phyloP scores from a whole-genome alignment of 2,888 invertebrate genomes.

The Ochlodes sylvanus region DNA sequence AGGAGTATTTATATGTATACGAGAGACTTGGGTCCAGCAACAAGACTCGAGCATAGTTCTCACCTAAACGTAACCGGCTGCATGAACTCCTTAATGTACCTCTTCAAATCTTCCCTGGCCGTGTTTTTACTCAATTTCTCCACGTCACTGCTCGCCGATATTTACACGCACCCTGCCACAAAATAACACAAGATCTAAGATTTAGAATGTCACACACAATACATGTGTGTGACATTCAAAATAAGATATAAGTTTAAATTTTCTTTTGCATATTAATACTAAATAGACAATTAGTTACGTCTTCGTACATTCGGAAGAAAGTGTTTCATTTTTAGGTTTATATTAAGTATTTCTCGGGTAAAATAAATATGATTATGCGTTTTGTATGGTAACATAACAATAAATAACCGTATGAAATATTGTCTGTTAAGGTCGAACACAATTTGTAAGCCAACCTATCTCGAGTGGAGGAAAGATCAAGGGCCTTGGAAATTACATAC shows the following conservation, averaged over 20 bases:
- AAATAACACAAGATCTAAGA: slow-evolving; percentile 5
- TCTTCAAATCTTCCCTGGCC: slow-evolving; percentile 96
- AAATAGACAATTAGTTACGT: too few relatives aligned
- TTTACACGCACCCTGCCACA: slow-evolving; percentile 72
- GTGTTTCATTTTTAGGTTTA: too few relatives aligned
- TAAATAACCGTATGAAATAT: slow-evolving; percentile 80
- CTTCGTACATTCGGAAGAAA: too few relatives aligned
- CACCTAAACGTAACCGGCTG: slow-evolving; percentile 98
- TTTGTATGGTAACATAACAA: slow-evolving; percentile 51
- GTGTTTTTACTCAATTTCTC: slow-evolving; percentile 91
- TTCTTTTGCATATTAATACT: too few relatives aligned
- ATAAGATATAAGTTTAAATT: too few relatives aligned
- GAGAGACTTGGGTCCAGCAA: too few relatives aligned
- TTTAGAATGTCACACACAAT: too few relatives aligned
- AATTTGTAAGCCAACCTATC: slow-evolving; percentile 78
- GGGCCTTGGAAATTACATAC: slow-evolving; percentile 72
- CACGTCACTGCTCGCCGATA: slow-evolving; percentile 80
- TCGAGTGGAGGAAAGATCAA: slow-evolving; percentile 71
- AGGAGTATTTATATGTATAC: too few relatives aligned
- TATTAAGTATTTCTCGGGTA: background rate
- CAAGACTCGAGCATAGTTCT: slow-evolving; percentile 32
- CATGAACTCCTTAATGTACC: slow-evolving; percentile 98
- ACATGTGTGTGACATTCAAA: too few relatives aligned
- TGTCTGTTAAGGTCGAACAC: slow-evolving; percentile 75
- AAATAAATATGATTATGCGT: background rate